Evolutionary conservation across 2,797 vertebrate genomes (phyloP), one percentile per base, ranked within the genome.

Genomic region (Urocyon cinereoargenteus): DNA sequence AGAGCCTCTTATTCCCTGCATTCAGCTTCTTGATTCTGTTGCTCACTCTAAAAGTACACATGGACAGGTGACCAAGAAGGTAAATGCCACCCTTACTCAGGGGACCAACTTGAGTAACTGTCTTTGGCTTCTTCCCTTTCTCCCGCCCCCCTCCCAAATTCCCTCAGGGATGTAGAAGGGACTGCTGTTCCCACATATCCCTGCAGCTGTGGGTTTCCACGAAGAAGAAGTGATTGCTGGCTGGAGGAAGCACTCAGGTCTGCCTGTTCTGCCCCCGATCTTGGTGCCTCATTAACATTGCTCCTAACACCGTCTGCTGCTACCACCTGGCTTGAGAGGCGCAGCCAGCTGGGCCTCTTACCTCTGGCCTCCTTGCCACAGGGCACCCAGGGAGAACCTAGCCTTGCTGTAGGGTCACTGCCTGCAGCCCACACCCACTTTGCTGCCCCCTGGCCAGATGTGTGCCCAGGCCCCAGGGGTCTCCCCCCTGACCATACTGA

Each of bases 211-310:
- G 9, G 26, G 75, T 83, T 95, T 92, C 59, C 45, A 79, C 21
- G 61, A 91, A 79, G 34, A 85, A 97, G 18, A 82, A 90, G 11
- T 61, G 72, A 82, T 82, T 85, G 61, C 36, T 96, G 78, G 16
- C n/a, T 96, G 78, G 19, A 49, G 59, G 4, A 91, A 83, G 45
- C n/a, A 64, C 16, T 66, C 73, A 85, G 40, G 55, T n/a, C 51
- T 36, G 22, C 72, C 19, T 59, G 31, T 31, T 82, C 31, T 92
- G 26, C 84, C 18, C 34, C 86, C 70, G 59, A 77, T 75, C 59
- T 31, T 4, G 49, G 66, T 89, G 55, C 31, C 40, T 9, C 4
- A 16, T 82, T 59, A 81, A 66, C 34, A 1, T 62, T 62, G 31
- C 53, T 96, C 11, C n/a, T 91, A 79, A 86, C 34, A 34, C 16